These are phyloP conservation scores for Neodiprion lecontei DNA, from an alignment of 1,140 invertebrate species.

Conservation along the genomic window DNA sequence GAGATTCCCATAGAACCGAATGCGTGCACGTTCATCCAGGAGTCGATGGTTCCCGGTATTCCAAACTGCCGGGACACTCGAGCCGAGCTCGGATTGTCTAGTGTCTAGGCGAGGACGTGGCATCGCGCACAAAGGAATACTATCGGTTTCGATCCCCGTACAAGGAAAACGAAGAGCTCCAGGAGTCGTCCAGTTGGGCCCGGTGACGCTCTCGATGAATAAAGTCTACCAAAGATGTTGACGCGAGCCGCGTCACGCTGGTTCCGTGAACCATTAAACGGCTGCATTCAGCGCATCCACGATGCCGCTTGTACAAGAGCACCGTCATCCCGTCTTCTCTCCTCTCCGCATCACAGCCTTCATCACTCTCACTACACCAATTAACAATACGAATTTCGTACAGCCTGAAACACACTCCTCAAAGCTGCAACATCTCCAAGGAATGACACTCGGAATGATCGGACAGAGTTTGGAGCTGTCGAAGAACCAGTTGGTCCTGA, in stretches of 20 bases:
- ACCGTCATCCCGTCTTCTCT: not conserved
- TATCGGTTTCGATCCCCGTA: not conserved
- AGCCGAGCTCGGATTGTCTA: not conserved
- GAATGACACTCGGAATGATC: not conserved
- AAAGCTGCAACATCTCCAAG: not conserved
- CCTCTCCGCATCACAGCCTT: too few species aligned
- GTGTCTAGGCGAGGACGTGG: not conserved
- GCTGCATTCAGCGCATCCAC: not conserved
- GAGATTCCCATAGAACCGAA: too few species aligned
- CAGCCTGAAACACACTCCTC: not conserved
- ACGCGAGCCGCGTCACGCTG: conserved; percentile 5
- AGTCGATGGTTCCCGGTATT: not conserved
- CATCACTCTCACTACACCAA: too few species aligned
- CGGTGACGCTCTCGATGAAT: conserved; percentile 1
- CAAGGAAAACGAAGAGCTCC: not conserved
- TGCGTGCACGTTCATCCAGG: too few species aligned
- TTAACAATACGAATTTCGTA: too few species aligned
- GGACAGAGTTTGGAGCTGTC: not conserved
- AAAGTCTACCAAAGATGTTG: not conserved
- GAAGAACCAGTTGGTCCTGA: too few species aligned
- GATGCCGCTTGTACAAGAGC: not conserved
- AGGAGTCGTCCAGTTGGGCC: not conserved
- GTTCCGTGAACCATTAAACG: conserved; percentile 14
- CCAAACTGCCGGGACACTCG: not conserved
- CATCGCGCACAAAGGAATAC: not conserved